Conservation (phyloP, 1,140 invertebrate species). For the Laupala kohalensis region DNA sequence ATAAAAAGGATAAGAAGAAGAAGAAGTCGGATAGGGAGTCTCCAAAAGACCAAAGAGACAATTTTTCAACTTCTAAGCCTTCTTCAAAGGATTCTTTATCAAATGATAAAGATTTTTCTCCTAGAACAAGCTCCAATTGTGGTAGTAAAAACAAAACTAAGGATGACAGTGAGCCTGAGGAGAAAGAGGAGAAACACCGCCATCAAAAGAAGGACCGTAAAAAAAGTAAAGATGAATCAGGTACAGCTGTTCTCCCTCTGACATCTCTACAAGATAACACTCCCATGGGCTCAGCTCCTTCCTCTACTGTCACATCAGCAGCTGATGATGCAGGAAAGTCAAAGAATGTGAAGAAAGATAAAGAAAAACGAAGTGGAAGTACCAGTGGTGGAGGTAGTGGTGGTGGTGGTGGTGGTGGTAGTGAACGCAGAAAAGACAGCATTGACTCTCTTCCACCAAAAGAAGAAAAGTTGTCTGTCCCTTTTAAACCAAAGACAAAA, state of each 20-base stretch:
- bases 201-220: constrained; percentile 13
- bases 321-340: constrained; percentile 15
- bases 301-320: constrained; percentile 22
- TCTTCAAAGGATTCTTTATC: background rate
- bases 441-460: background rate
- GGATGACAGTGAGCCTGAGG: constrained; percentile 15
- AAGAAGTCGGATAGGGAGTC: constrained; percentile 35
- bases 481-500: no score
- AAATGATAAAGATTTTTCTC: constrained; percentile 6
- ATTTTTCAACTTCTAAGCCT: no score
- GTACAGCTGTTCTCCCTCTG: constrained; percentile 8
- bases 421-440: constrained; percentile 17
- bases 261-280: no score
- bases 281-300: no score
- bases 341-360: constrained; percentile 12
- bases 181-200: constrained; percentile 19
- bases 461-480: background rate
- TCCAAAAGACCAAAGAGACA: constrained; percentile 26
- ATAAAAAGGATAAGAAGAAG: background rate
- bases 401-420: constrained; percentile 26
- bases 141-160: no score
- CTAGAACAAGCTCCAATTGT: constrained; percentile 6
- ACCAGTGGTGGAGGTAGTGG: constrained; percentile 29
- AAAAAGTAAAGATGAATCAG: constrained; percentile 19
- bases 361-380: constrained; percentile 15